Conservation (phyloP, 2,113 vertebrate species). For the Atherinomorus stipes region DNA sequence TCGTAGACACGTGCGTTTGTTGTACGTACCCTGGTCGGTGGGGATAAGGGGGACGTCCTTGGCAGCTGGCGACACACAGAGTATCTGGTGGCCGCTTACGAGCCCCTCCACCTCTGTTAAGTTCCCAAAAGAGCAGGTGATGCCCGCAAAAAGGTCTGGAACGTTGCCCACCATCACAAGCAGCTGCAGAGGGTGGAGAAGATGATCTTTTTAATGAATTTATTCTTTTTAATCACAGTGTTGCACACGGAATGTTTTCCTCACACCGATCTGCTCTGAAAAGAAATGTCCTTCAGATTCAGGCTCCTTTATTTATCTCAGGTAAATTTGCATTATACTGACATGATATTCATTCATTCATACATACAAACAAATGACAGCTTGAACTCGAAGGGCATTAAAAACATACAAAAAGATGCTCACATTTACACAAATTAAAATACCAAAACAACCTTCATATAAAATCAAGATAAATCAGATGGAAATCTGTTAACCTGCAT, state of each 20-base stretch:
- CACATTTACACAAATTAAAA: too few relatives aligned
- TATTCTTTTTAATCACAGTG: slow-evolving; percentile 8
- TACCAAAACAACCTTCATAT: too few relatives aligned
- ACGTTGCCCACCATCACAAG: slow-evolving; percentile 92
- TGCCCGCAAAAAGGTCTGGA: slow-evolving; percentile 90
- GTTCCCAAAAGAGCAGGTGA: slow-evolving; percentile 96
- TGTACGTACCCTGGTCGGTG: slow-evolving; percentile 88
- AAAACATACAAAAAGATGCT: too few relatives aligned
- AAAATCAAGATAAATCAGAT: too few relatives aligned
- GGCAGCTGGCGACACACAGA: slow-evolving; percentile 91
- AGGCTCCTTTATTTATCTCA: too few relatives aligned
- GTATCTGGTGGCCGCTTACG: slow-evolving; percentile 90
- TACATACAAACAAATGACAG: too few relatives aligned
- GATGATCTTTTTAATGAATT: neutral
- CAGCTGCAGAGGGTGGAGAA: slow-evolving; percentile 81
- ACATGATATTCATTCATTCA: too few relatives aligned
- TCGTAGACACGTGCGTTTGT: slow-evolving; percentile 13
- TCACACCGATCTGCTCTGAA: too few relatives aligned
- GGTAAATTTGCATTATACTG: too few relatives aligned
- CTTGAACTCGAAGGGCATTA: too few relatives aligned
- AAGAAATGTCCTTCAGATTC: too few relatives aligned
- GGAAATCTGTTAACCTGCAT: too few relatives aligned
- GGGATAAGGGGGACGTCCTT: slow-evolving; percentile 94
- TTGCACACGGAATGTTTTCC: neutral
- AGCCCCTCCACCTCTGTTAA: slow-evolving; percentile 92